Evolutionary conservation across 2,888 invertebrate species (phyloP).

Genomic region (Bugulina stolonifera): DNA sequence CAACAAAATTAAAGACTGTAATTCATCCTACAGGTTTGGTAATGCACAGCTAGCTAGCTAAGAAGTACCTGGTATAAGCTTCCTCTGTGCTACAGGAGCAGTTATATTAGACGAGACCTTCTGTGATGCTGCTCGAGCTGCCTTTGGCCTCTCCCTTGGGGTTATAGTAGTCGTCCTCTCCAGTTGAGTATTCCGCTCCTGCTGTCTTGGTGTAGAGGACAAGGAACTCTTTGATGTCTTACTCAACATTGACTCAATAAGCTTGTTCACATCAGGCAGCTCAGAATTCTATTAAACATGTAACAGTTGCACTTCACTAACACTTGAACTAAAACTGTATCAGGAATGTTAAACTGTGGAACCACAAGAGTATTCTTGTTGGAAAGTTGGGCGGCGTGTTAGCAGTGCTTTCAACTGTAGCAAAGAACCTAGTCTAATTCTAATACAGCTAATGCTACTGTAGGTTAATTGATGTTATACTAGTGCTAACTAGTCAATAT

Average conservation of each 20-base stretch:
- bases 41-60: neutral
- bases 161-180: conserved; percentile 27
- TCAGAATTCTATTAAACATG: conserved; percentile 60
- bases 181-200: neutral
- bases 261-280: conserved; percentile 62
- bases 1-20: too few relatives aligned
- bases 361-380: neutral
- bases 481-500: too few relatives aligned
- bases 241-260: conserved; percentile 59
- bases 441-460: too few relatives aligned
- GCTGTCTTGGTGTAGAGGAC: neutral
- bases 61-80: neutral
- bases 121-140: neutral
- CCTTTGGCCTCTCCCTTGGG: conserved; percentile 7
- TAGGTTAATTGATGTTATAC: too few relatives aligned
- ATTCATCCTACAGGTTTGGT: too few relatives aligned
- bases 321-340: neutral
- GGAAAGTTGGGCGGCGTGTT: too few relatives aligned
- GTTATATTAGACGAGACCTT: neutral
- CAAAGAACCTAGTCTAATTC: too few relatives aligned
- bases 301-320: neutral
- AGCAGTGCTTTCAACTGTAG: too few relatives aligned
- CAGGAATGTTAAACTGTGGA: neutral
- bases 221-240: neutral
- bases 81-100: conserved; percentile 11